A percentile compares a stretch with the other conserved stretches of the same genome.
These are phyloP conservation scores for Tenebrio molitor DNA, from an alignment of 1,140 invertebrate species.

Conservation along the genomic window DNA sequence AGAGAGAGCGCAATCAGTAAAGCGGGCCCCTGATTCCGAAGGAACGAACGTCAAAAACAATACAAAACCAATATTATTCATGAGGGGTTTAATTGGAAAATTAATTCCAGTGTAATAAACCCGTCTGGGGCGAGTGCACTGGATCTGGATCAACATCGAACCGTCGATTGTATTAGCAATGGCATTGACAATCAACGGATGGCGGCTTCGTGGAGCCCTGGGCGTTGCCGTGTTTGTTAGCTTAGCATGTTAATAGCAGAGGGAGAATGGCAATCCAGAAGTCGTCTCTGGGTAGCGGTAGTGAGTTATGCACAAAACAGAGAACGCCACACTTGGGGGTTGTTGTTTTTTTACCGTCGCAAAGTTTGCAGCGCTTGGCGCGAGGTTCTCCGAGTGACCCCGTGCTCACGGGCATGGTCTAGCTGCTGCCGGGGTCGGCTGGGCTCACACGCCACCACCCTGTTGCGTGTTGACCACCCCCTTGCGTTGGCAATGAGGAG, in stretches of 20 bases:
- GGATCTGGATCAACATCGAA: slow-evolving; percentile 5
- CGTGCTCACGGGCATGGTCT: slow-evolving; percentile 66
- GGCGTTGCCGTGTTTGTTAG: slow-evolving; percentile 42
- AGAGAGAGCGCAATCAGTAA: background rate
- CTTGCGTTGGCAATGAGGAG: slow-evolving; percentile 20
- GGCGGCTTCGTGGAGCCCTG: slow-evolving; percentile 16
- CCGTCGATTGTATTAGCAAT: background rate
- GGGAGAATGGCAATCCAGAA: background rate
- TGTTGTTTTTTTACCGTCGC: slow-evolving; percentile 65
- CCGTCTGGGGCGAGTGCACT: slow-evolving; percentile 8
- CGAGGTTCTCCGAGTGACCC: slow-evolving; percentile 64
- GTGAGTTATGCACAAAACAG: slow-evolving; percentile 23
- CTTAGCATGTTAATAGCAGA: slow-evolving; percentile 47
- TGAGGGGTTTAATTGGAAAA: slow-evolving; percentile 27
- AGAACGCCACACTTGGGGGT: slow-evolving; percentile 32
- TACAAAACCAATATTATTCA: slow-evolving; percentile 26
- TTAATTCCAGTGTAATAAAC: slow-evolving; percentile 9
- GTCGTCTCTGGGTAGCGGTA: background rate
- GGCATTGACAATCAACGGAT: slow-evolving; percentile 27
- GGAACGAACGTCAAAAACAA: background rate
- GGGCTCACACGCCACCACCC: slow-evolving; percentile 50
- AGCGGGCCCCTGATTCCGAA: background rate
- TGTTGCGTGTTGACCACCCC: slow-evolving; percentile 37
- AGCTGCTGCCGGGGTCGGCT: slow-evolving; percentile 45
- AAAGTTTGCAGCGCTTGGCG: slow-evolving; percentile 67